phyloP scores from a whole-genome alignment of 2,113 vertebrate genomes.

The Arizona elegans region DNA sequence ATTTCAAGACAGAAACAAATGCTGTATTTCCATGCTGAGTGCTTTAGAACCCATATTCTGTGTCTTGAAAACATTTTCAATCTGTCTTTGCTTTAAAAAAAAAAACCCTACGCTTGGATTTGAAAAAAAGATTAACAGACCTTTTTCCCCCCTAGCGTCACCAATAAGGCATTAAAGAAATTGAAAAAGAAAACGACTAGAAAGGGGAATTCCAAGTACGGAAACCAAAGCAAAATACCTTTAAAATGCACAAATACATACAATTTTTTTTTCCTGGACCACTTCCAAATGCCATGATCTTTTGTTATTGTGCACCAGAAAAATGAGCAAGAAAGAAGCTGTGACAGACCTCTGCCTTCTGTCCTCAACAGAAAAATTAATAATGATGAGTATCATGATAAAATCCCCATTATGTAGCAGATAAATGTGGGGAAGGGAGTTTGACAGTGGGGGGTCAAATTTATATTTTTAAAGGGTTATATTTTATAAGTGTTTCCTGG shows the following conservation, averaged over 20 bases:
- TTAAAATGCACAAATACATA: constrained; percentile 20
- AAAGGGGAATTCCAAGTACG: constrained; percentile 33
- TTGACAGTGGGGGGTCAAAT: constrained; percentile 64
- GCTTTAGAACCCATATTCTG: neutral
- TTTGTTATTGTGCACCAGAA: constrained; percentile 29
- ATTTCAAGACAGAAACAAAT: constrained; percentile 54
- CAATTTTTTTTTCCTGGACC: neutral
- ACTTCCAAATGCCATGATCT: constrained; percentile 47
- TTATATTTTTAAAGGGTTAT: constrained; percentile 50
- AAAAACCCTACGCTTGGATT: neutral
- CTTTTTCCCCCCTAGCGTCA: constrained; percentile 44
- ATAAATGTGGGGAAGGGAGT: constrained; percentile 49
- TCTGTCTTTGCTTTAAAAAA: constrained; percentile 15
- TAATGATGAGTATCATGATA: constrained; percentile 57
- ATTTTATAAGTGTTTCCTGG: constrained; percentile 66
- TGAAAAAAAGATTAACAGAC: constrained; percentile 49
- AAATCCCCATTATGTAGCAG: constrained; percentile 61
- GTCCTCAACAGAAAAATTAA: constrained; percentile 34
- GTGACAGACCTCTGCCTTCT: constrained; percentile 47
- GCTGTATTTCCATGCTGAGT: constrained; percentile 35
- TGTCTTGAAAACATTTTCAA: constrained; percentile 29
- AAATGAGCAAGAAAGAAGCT: constrained; percentile 52
- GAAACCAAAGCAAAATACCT: constrained; percentile 49
- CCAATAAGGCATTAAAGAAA: neutral
- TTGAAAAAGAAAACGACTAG: neutral